These are phyloP conservation scores for Pandemis heparana DNA, from an alignment of 2,888 invertebrate genomes.

Conservation along the genomic window DNA sequence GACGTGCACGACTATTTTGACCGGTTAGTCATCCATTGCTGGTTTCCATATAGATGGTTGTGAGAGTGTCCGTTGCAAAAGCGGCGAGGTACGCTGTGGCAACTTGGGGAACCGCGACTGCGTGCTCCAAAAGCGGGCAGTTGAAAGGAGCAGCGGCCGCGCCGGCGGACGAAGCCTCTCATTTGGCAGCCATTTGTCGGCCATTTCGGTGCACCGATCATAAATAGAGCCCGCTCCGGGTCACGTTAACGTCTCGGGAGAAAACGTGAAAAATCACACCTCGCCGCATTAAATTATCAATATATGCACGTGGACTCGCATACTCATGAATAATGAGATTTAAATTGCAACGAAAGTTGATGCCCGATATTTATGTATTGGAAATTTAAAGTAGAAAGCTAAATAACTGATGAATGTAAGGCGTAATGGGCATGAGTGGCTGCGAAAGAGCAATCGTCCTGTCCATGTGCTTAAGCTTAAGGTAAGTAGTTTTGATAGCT, in stretches of 20 bases:
- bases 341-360: constrained; percentile 40
- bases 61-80: constrained; percentile 2
- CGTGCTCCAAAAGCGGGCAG: constrained; percentile 66
- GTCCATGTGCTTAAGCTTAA: too few species aligned
- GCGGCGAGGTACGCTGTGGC: constrained; percentile 48
- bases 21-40: constrained; percentile 55
- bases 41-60: constrained; percentile 18
- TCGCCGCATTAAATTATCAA: constrained; percentile 76
- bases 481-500: background rate
- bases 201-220: constrained; percentile 84
- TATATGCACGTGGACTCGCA: constrained; percentile 50
- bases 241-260: constrained; percentile 82
- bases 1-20: constrained; percentile 47
- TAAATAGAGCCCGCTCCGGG: constrained; percentile 83
- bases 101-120: constrained; percentile 40
- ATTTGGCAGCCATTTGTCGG: constrained; percentile 85
- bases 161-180: constrained; percentile 83
- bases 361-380: constrained; percentile 33
- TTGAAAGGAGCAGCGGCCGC: constrained; percentile 72
- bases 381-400: constrained; percentile 26
- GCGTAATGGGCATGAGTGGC: background rate
- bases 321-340: constrained; percentile 42
- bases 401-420: background rate
- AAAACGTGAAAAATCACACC: constrained; percentile 85
- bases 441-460: background rate